Percentiles rank a stretch among this genome's conserved stretches.
phyloP scores from a whole-genome alignment of 2,113 vertebrate genomes.

The Gambusia holbrooki region DNA sequence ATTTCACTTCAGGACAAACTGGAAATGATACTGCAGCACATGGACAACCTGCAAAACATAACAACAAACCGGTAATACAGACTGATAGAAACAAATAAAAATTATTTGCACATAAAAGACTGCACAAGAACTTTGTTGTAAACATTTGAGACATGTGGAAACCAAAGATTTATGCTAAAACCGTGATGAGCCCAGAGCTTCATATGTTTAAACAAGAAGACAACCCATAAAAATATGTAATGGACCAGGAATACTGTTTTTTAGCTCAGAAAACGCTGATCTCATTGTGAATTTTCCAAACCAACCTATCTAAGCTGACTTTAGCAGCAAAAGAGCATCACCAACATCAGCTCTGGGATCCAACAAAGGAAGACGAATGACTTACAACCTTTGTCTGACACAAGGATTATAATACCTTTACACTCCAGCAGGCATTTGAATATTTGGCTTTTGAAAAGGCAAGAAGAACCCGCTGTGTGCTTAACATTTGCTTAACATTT shows the following conservation, averaged over 20 bases:
- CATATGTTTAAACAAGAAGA: slow-evolving; percentile 12
- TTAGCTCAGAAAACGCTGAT: neutral
- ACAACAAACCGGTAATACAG: neutral
- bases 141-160: slow-evolving; percentile 22
- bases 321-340: slow-evolving; percentile 34
- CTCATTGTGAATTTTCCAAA: neutral
- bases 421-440: slow-evolving; percentile 45
- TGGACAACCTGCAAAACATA: slow-evolving; percentile 44
- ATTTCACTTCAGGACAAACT: slow-evolving; percentile 66
- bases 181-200: slow-evolving; percentile 10
- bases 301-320: slow-evolving; percentile 33
- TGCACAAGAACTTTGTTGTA: slow-evolving; percentile 24
- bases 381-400: slow-evolving; percentile 44
- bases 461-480: neutral
- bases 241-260: too few relatives aligned
- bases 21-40: slow-evolving; percentile 56
- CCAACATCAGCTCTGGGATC: slow-evolving; percentile 45
- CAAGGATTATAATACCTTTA: slow-evolving; percentile 68
- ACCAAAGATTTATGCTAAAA: slow-evolving; percentile 35
- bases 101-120: neutral
- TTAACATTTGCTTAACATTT: neutral
- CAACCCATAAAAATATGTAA: too few relatives aligned
- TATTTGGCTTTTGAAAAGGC: neutral
- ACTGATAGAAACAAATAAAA: slow-evolving; percentile 11
- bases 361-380: slow-evolving; percentile 36